These are phyloP conservation scores for Epinephelus lanceolatus DNA, from an alignment of 2,113 vertebrate species.

Conservation along the genomic window DNA sequence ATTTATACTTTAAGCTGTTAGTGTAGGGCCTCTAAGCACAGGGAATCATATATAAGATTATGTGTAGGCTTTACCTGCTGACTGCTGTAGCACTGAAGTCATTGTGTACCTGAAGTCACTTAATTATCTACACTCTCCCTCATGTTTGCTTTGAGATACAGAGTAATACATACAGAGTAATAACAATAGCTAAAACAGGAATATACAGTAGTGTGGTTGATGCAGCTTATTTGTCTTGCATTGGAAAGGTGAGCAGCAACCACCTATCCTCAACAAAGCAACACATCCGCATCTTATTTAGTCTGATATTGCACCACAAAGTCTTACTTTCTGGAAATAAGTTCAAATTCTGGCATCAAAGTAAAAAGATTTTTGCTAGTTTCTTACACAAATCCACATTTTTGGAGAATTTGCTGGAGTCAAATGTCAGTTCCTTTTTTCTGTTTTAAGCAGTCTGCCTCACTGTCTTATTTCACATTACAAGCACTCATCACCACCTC, in stretches of 20 bases:
- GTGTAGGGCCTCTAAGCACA: neutral
- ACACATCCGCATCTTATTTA: neutral
- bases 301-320: neutral
- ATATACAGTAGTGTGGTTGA: neutral
- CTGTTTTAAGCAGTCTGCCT: no score
- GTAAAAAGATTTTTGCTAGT: no score
- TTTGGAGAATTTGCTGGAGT: no score
- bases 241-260: neutral
- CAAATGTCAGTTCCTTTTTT: no score
- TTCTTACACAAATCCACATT: no score
- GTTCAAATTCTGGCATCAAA: no score
- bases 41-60: neutral
- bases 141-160: neutral
- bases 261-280: no score
- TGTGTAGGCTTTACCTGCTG: slow-evolving; percentile 1
- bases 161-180: no score
- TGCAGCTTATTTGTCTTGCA: neutral
- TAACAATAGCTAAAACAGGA: neutral
- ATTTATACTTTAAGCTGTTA: slow-evolving; percentile 14
- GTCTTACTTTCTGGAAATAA: no score
- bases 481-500: no score
- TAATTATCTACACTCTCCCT: neutral
- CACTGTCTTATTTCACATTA: neutral
- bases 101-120: neutral
- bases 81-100: neutral